Conservation (phyloP, 2,888 invertebrate species). For the Watsonalla binaria region DNA sequence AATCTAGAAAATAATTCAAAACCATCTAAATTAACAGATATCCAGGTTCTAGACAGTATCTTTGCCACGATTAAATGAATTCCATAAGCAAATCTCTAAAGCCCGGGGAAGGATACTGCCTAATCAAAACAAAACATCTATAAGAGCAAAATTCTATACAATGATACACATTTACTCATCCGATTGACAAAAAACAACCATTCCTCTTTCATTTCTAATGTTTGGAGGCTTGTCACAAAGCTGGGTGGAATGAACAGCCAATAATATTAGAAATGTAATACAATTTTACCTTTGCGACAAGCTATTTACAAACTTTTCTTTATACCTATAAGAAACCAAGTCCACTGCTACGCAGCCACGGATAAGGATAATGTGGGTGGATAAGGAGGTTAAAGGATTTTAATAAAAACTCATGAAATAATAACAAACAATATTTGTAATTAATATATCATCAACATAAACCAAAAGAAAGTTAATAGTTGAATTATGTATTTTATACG, state of each 20-base stretch:
- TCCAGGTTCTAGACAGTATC: slow-evolving; percentile 66
- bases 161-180: slow-evolving; percentile 61
- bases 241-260: slow-evolving; percentile 35
- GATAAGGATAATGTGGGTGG: slow-evolving; percentile 23
- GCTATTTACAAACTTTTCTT: slow-evolving; percentile 54
- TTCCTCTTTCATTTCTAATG: slow-evolving; percentile 46
- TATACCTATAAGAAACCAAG: slow-evolving; percentile 75
- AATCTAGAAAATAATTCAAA: slow-evolving; percentile 65
- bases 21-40: slow-evolving; percentile 60
- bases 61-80: slow-evolving; percentile 32
- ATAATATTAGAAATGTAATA: slow-evolving; percentile 28
- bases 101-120: slow-evolving; percentile 66
- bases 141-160: slow-evolving; percentile 68
- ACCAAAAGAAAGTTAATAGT: slow-evolving; percentile 12
- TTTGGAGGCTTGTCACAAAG: slow-evolving; percentile 68
- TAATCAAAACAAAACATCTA: slow-evolving; percentile 71
- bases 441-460: background rate
- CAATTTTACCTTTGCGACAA: slow-evolving; percentile 72
- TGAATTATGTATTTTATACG: slow-evolving; percentile 8
- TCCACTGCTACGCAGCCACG: slow-evolving; percentile 76
- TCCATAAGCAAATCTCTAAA: slow-evolving; percentile 20
- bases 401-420: slow-evolving; percentile 13
- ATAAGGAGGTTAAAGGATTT: slow-evolving; percentile 12
- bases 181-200: slow-evolving; percentile 42
- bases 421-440: slow-evolving; percentile 8